Conservation (phyloP, 1,140 invertebrate genomes). For the Anastrepha ludens region DNA sequence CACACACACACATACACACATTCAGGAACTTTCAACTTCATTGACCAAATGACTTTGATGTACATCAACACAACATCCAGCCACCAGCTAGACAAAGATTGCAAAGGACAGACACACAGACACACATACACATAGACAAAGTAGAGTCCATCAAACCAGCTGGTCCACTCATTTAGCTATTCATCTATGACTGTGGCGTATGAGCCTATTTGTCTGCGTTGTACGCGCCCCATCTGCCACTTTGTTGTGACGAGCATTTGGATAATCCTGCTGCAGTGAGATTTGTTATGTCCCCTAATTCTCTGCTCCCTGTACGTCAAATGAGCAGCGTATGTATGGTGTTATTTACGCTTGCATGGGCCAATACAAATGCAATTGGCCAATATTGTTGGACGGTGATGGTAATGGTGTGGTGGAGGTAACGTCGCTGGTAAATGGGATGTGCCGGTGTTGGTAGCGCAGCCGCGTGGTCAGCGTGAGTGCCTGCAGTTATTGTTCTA, state of each 20-base stretch:
- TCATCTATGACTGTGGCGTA: constrained; percentile 1
- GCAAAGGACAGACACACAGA: neutral
- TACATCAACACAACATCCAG: neutral
- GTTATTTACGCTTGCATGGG: constrained; percentile 30
- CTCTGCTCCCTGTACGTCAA: neutral
- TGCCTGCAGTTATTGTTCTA: constrained; percentile 10
- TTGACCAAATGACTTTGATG: constrained; percentile 41
- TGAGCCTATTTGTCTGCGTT: constrained; percentile 37
- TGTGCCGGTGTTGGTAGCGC: neutral
- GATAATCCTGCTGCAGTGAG: constrained; percentile 48
- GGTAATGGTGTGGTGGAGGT: neutral
- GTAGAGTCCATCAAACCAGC: neutral
- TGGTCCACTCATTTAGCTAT: constrained; percentile 46
- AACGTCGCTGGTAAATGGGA: neutral
- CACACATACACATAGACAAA: neutral
- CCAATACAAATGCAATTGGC: constrained; percentile 31
- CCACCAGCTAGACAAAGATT: neutral
- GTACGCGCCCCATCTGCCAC: constrained; percentile 39
- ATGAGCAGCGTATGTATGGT: neutral
- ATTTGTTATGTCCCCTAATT: constrained; percentile 27
- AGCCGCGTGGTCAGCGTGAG: neutral
- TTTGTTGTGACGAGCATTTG: constrained; percentile 32
- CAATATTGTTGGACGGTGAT: neutral
- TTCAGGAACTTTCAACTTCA: constrained; percentile 14
- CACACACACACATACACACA: neutral